Conservation (phyloP, 2,113 vertebrate genomes). For the Halcyon senegalensis region DNA sequence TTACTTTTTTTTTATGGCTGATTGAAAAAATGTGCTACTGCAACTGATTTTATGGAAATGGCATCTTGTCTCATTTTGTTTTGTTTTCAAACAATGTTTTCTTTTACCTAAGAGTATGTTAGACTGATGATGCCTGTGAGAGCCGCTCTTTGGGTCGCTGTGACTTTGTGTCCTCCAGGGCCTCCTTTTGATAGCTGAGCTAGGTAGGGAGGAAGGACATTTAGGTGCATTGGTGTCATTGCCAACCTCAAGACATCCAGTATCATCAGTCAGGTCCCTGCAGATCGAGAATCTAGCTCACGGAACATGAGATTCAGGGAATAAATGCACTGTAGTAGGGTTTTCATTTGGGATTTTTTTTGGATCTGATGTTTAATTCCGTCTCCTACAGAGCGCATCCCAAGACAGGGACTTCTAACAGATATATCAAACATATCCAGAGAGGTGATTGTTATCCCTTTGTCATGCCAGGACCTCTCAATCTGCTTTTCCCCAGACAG, state of each 20-base stretch:
- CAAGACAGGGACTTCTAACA: not conserved
- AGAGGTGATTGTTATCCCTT: conserved; percentile 22
- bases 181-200: not conserved
- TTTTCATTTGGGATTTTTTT: not conserved
- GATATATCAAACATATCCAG: not conserved
- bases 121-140: not conserved
- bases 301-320: not conserved
- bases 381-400: not conserved
- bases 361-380: not conserved
- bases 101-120: not conserved
- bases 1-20: not conserved
- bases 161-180: not conserved
- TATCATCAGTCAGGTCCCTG: not conserved
- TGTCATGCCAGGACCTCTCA: not conserved
- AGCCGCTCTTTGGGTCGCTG: not conserved
- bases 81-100: not conserved
- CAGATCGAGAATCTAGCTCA: not conserved
- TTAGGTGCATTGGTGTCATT: not conserved
- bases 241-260: not conserved
- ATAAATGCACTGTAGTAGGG: not conserved
- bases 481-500: not conserved
- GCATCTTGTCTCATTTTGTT: too few relatives aligned
- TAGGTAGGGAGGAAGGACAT: not conserved
- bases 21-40: not conserved
- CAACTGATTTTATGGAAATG: not conserved